phyloP scores from a whole-genome alignment of 2,888 invertebrate genomes.

The Lasiommata megera region DNA sequence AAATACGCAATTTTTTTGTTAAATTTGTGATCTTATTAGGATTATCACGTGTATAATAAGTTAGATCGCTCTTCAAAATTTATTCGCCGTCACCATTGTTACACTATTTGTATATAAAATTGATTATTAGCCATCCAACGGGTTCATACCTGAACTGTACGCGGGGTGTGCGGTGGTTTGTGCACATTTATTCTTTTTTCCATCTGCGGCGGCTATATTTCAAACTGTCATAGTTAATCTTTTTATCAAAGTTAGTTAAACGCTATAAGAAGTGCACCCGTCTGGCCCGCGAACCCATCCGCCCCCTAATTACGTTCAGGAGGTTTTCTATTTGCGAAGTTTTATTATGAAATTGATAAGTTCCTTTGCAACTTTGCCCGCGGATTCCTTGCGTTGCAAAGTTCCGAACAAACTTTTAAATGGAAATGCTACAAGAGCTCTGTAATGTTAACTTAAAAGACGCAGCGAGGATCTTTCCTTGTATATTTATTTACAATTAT shows the following conservation, averaged over 20 bases:
- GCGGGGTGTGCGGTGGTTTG: slow-evolving; percentile 38
- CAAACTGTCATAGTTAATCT: slow-evolving; percentile 82
- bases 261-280: slow-evolving; percentile 75
- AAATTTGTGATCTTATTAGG: too few relatives aligned
- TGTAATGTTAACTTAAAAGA: slow-evolving; percentile 4
- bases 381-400: slow-evolving; percentile 4
- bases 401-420: slow-evolving; percentile 10
- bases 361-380: slow-evolving; percentile 21
- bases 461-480: background rate
- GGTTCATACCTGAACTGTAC: background rate
- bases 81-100: too few relatives aligned
- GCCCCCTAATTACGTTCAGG: slow-evolving; percentile 68
- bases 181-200: slow-evolving; percentile 68
- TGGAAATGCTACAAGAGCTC: slow-evolving; percentile 16
- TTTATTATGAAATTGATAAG: slow-evolving; percentile 38
- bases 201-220: slow-evolving; percentile 76
- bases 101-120: too few relatives aligned
- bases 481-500: background rate
- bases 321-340: slow-evolving; percentile 46
- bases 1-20: too few relatives aligned
- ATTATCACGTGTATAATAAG: too few relatives aligned
- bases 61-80: too few relatives aligned
- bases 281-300: slow-evolving; percentile 64
- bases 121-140: too few relatives aligned
- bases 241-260: slow-evolving; percentile 81